Conservation (phyloP, 2,113 vertebrate genomes). For the Taxidea taxus region DNA sequence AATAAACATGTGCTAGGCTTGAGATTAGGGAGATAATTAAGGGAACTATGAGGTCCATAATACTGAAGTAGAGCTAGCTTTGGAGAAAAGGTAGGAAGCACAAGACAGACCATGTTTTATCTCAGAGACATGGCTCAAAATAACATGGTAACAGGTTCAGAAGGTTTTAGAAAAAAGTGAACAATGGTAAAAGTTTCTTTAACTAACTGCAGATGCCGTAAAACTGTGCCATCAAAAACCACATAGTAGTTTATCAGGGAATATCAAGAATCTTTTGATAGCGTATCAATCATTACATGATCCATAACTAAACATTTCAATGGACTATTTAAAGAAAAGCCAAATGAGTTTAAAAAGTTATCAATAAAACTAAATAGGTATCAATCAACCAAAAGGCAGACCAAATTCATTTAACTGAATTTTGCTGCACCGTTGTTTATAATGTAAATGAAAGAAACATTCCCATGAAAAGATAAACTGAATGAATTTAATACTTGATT, state of each 20-base stretch:
- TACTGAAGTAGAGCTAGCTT: background rate
- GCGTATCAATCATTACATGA: background rate
- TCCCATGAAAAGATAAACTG: background rate
- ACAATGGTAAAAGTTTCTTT: background rate
- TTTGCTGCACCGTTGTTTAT: background rate
- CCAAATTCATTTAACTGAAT: background rate
- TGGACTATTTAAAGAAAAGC: background rate
- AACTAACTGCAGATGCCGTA: background rate
- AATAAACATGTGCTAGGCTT: background rate
- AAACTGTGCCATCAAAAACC: background rate
- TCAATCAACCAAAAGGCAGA: background rate
- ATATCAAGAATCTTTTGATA: constrained; percentile 2
- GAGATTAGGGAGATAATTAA: background rate
- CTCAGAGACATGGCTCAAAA: constrained; percentile 27
- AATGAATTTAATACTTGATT: background rate
- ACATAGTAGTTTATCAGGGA: background rate
- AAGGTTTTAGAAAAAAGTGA: constrained; percentile 36
- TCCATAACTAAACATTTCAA: constrained; percentile 18
- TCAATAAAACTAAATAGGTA: background rate
- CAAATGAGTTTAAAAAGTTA: background rate
- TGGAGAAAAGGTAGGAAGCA: background rate
- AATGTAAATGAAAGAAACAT: background rate
- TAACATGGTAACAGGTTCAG: background rate
- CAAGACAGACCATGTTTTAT: background rate
- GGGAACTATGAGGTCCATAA: background rate